Percentiles rank a stretch among this genome's conserved stretches.
phyloP scores from a whole-genome alignment of 1,140 invertebrate species.

The Neodiprion fabricii region DNA sequence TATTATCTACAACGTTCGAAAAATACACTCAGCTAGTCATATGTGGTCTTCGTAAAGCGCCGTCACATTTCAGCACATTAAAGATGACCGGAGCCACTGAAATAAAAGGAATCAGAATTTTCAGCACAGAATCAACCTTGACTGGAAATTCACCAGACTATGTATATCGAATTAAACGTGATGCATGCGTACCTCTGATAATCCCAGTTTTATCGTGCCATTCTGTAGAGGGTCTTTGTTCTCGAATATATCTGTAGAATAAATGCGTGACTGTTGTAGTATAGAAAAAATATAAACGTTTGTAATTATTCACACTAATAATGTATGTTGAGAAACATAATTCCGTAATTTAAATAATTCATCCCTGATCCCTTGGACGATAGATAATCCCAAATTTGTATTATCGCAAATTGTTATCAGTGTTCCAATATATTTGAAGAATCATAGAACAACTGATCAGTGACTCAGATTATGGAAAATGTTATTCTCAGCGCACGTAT shows the following conservation, averaged over 20 bases:
- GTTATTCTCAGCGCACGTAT: slow-evolving; percentile 9
- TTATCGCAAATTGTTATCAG: neutral
- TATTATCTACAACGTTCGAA: slow-evolving; percentile 51
- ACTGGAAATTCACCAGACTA: neutral
- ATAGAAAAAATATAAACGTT: neutral
- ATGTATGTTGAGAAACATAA: neutral
- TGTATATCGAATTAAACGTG: neutral
- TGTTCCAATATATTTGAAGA: slow-evolving; percentile 8
- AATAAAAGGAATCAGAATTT: slow-evolving; percentile 56
- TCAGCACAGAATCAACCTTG: slow-evolving; percentile 19
- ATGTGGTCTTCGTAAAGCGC: slow-evolving; percentile 16
- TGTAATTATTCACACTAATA: neutral
- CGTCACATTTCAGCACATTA: slow-evolving; percentile 68
- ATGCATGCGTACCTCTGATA: slow-evolving; percentile 73
- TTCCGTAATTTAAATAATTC: too few relatives aligned
- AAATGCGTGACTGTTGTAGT: slow-evolving; percentile 22
- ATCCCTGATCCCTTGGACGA: too few relatives aligned
- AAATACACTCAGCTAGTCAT: slow-evolving; percentile 25
- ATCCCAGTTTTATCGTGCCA: slow-evolving; percentile 79
- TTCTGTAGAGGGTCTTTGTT: slow-evolving; percentile 83
- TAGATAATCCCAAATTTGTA: neutral
- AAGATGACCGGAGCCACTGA: slow-evolving; percentile 79
- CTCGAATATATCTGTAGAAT: slow-evolving; percentile 77
- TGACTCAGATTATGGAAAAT: slow-evolving; percentile 14
- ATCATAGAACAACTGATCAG: neutral